Conservation (phyloP, 2,888 invertebrate species). For the Monoplex corrugatus region DNA sequence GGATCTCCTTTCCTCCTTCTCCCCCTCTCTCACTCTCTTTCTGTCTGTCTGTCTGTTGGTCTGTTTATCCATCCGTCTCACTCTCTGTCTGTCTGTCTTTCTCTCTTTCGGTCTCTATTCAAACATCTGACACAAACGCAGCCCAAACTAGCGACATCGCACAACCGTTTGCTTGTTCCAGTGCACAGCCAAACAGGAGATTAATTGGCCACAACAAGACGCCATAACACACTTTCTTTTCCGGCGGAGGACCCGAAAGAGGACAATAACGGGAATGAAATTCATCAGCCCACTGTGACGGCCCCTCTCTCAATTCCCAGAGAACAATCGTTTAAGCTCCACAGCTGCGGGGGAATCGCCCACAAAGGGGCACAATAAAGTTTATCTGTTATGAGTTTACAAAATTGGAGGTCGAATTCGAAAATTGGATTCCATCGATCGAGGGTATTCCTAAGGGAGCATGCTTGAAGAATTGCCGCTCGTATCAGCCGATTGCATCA, state of each 20-base stretch:
- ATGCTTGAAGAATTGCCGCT: slow-evolving; percentile 28
- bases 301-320: not conserved
- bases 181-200: not conserved
- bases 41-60: not conserved
- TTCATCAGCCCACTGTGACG: slow-evolving; percentile 12
- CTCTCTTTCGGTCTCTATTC: not conserved
- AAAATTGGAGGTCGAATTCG: slow-evolving; percentile 54
- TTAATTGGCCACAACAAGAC: slow-evolving; percentile 5
- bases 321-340: slow-evolving; percentile 25
- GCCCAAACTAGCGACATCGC: not conserved
- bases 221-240: not conserved
- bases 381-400: slow-evolving; percentile 58
- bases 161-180: not conserved
- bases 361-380: slow-evolving; percentile 47
- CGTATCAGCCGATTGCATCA: slow-evolving; percentile 55
- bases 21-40: not conserved
- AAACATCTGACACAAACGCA: not conserved
- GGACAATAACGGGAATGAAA: not conserved
- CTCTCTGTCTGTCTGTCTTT: not conserved
- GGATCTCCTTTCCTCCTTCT: not conserved
- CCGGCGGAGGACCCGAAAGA: not conserved
- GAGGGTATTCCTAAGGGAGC: slow-evolving; percentile 27
- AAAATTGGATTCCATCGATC: slow-evolving; percentile 59
- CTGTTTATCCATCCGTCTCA: not conserved
- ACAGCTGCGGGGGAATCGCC: not conserved